Evolutionary conservation across 2,888 invertebrate genomes (phyloP).

Genomic region (Sarcophaga variegata): DNA sequence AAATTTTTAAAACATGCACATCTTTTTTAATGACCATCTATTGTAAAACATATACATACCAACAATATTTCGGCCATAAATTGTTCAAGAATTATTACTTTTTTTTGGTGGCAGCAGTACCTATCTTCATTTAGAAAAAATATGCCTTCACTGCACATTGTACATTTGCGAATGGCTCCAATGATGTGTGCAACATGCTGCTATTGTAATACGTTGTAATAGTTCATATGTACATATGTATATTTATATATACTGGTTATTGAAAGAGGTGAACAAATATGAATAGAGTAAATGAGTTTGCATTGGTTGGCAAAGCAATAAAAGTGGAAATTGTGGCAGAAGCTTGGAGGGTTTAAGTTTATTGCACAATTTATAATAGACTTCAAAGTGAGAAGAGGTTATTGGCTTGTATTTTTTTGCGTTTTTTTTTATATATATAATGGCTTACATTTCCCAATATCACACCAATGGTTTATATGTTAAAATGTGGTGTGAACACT

Average conservation of each 20-base stretch:
- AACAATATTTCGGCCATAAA: constrained; percentile 30
- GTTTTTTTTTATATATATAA: background rate
- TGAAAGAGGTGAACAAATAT: constrained; percentile 19
- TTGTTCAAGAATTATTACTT: constrained; percentile 13
- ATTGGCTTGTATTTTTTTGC: constrained; percentile 19
- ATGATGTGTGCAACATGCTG: constrained; percentile 42
- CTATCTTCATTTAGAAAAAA: background rate
- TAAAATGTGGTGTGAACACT: no score
- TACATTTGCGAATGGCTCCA: constrained; percentile 15
- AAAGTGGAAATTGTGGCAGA: constrained; percentile 29
- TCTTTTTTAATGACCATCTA: constrained; percentile 18
- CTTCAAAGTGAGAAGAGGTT: constrained; percentile 37
- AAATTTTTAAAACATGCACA: constrained; percentile 24
- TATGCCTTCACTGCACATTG: background rate
- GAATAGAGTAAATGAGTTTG: constrained; percentile 36
- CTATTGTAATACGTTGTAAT: constrained; percentile 2
- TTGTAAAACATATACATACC: background rate
- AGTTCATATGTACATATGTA: background rate
- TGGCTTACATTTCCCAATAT: background rate
- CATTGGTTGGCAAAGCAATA: constrained; percentile 37
- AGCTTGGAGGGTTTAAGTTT: constrained; percentile 37
- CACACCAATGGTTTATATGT: background rate
- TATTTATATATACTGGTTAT: background rate
- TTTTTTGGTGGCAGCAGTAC: background rate
- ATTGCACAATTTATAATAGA: constrained; percentile 41